Evolutionary conservation across 2,113 vertebrate species (phyloP), one percentile per base, ranked within the genome.

Genomic region (Ramphastos sulfuratus): DNA sequence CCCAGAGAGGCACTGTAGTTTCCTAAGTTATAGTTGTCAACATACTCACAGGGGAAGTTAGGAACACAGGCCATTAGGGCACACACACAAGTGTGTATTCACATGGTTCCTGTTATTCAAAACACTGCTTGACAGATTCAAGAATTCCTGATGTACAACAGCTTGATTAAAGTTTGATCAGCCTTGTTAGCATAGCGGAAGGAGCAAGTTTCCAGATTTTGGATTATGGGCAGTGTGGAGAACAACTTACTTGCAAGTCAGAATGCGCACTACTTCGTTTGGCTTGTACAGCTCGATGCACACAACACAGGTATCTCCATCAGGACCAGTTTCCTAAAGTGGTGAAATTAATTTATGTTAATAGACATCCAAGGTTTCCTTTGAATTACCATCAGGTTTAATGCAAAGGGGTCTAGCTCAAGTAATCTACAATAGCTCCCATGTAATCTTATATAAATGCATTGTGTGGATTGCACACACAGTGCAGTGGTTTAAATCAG

Each of bases 241-340:
- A 65, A 54, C 39, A 82, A 98, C 98, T 96, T 98, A 99, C 97
- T 98, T 98, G 97, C 99, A 99, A 8, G 98, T 99, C 44, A 99
- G 97, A 92, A 99, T 98, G 27, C 99, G 98, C 65, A 99, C 98
- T 63, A 99, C 97, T 17, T 99, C 99, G 7, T 98, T 98, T 0
- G 95, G 96, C 87, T 98, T 98, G 97, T 98, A 99, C 9, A 97
- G 94, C 23, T 99, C 99, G 24, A 99, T 98, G 85, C 99, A 99
- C 81, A 99, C 98, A 7, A 98, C 99, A 73, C 99, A 99, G 96
- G 96, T 97, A 15, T 98, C 96, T 37, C 97, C 97, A 82, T 99
- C 99, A 10, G 98, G 97, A 17, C 95, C 97, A 2, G 97, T 98
- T 90, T 98, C 98, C 98, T 98, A 92, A 83, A 95, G 59, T 0